Conservation (phyloP, 1,140 invertebrate species). For the Lerema accius region DNA sequence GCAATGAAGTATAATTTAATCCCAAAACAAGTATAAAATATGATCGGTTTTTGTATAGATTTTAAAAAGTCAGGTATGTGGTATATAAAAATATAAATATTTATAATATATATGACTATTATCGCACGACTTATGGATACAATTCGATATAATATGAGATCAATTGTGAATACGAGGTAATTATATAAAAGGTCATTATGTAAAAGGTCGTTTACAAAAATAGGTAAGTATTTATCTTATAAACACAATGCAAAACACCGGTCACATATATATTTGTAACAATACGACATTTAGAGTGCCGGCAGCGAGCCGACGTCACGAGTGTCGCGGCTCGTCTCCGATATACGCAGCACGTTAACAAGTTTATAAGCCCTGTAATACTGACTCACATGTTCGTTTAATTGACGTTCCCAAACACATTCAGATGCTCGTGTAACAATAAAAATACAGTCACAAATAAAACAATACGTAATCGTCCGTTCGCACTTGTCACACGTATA, state of each 20-base stretch:
- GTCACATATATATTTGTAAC: background rate
- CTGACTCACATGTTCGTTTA: constrained; percentile 70
- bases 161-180: constrained; percentile 25
- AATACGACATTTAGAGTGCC: too few relatives aligned
- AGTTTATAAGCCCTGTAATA: constrained; percentile 73
- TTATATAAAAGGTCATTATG: background rate
- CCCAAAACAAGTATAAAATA: background rate
- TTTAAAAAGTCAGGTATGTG: too few relatives aligned
- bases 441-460: constrained; percentile 47
- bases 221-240: too few relatives aligned
- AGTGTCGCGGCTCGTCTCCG: too few relatives aligned
- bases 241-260: too few relatives aligned
- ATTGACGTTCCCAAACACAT: constrained; percentile 63
- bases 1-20: background rate
- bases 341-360: constrained; percentile 24
- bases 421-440: constrained; percentile 33
- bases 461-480: constrained; percentile 33
- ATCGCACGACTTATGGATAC: background rate
- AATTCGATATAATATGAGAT: constrained; percentile 17
- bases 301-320: too few relatives aligned
- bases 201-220: too few relatives aligned
- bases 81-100: too few relatives aligned
- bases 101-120: too few relatives aligned
- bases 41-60: too few relatives aligned
- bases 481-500: constrained; percentile 45